These are phyloP conservation scores for Brachylomia viminalis DNA, from an alignment of 2,888 invertebrate genomes.

Conservation along the genomic window DNA sequence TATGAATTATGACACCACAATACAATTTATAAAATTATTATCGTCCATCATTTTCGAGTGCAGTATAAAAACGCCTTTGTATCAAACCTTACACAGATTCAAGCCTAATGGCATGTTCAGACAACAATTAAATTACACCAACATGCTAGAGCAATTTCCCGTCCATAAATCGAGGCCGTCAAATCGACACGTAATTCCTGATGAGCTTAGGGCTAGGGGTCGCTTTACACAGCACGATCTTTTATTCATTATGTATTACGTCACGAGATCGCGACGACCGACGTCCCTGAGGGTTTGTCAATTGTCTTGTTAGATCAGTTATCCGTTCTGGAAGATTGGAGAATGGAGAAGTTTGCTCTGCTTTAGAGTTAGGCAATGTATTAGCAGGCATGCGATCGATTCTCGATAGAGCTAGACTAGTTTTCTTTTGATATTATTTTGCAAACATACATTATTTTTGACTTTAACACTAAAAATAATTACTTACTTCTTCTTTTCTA, in stretches of 20 bases:
- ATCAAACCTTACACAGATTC: not conserved
- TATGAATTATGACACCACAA: not conserved
- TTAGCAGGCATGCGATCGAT: not conserved
- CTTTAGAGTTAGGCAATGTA: not conserved
- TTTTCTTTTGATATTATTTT: not conserved
- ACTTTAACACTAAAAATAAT: not conserved
- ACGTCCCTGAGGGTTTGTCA: conserved; percentile 47
- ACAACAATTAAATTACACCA: conserved; percentile 26
- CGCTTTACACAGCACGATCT: conserved; percentile 69
- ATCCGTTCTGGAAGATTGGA: conserved; percentile 21
- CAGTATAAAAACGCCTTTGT: not conserved
- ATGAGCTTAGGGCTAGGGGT: conserved; percentile 70
- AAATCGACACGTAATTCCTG: conserved; percentile 73
- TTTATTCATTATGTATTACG: conserved; percentile 73
- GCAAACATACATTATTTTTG: not conserved
- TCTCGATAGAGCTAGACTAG: not conserved
- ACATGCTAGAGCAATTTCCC: conserved; percentile 38
- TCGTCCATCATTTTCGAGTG: not conserved
- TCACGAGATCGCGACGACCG: conserved; percentile 58
- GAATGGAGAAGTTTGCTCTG: conserved; percentile 11
- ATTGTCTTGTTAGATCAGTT: conserved; percentile 61
- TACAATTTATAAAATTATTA: not conserved
- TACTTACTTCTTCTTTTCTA: too few relatives aligned
- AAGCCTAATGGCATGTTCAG: not conserved
- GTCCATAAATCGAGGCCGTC: conserved; percentile 57